Percentiles rank a stretch among this genome's conserved stretches.
Conservation (phyloP, 1,140 invertebrate genomes). For the Drosophila littoralis region DNA sequence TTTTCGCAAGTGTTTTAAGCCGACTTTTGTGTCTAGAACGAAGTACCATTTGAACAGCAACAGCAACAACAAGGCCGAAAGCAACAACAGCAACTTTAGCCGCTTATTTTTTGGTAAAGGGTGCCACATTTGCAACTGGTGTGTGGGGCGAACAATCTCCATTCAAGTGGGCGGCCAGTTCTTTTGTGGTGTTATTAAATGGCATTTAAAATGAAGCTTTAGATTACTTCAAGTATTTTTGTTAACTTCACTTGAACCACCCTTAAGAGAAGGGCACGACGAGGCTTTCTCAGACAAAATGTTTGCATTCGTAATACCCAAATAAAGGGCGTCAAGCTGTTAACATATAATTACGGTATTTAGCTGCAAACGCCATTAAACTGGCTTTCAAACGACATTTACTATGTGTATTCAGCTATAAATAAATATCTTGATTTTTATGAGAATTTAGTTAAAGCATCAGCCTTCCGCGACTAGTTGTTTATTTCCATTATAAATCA, state of each 20-base stretch:
- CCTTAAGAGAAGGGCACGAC: neutral
- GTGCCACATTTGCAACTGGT: constrained; percentile 25
- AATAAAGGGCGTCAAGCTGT: neutral
- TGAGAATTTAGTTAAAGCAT: no score
- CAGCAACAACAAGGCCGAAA: constrained; percentile 20
- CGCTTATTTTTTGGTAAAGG: constrained; percentile 54
- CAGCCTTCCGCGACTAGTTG: no score
- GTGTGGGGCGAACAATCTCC: constrained; percentile 10
- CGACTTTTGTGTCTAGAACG: constrained; percentile 79
- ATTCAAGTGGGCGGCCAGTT: constrained; percentile 51
- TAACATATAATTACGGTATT: neutral
- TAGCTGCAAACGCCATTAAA: constrained; percentile 1
- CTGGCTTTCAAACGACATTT: neutral
- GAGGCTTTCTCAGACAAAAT: neutral
- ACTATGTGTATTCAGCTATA: no score
- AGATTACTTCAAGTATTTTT: constrained; percentile 69
- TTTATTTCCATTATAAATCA: no score
- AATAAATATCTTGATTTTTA: no score
- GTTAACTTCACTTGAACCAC: constrained; percentile 4
- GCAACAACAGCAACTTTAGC: constrained; percentile 42
- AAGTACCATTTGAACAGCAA: constrained; percentile 72
- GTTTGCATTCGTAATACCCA: constrained; percentile 9
- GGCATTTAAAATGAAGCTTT: constrained; percentile 74
- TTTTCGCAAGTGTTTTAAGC: constrained; percentile 81
- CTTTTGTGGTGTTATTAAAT: constrained; percentile 82